Evolutionary conservation across 2,888 invertebrate genomes (phyloP).

Genomic region (Altica lythri): DNA sequence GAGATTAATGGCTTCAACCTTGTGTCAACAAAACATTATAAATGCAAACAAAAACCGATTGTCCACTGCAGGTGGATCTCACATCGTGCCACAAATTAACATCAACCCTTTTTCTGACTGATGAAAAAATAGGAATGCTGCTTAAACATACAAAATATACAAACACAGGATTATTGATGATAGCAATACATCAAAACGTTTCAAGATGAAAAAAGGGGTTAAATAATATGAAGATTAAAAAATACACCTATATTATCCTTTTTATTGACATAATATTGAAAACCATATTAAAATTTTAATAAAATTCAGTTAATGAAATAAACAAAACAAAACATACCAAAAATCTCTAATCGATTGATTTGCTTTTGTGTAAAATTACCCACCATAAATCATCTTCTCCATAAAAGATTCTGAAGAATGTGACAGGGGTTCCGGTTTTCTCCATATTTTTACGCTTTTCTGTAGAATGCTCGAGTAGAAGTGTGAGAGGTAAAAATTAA

Average conservation of each 20-base stretch:
- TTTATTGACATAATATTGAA: no score
- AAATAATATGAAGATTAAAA: no score
- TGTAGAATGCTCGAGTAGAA: background rate
- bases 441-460: constrained; percentile 3
- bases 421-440: constrained; percentile 8
- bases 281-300: no score
- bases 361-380: constrained; percentile 15
- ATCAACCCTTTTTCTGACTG: background rate
- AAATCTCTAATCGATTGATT: constrained; percentile 8
- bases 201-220: background rate
- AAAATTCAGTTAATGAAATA: no score
- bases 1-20: constrained; percentile 50
- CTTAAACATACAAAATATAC: background rate
- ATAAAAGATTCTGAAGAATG: constrained; percentile 10
- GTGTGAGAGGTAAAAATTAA: constrained; percentile 30
- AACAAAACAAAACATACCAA: background rate
- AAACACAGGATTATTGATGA: background rate
- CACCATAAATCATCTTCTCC: constrained; percentile 8
- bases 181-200: background rate
- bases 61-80: constrained; percentile 43
- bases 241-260: no score
- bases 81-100: background rate
- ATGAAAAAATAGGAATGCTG: background rate
- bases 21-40: constrained; percentile 52
- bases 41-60: constrained; percentile 47